A percentile compares a stretch with the other conserved stretches of the same genome.
These are phyloP conservation scores for Sternotherus odoratus DNA, from an alignment of 2,797 vertebrate species.

Conservation along the genomic window DNA sequence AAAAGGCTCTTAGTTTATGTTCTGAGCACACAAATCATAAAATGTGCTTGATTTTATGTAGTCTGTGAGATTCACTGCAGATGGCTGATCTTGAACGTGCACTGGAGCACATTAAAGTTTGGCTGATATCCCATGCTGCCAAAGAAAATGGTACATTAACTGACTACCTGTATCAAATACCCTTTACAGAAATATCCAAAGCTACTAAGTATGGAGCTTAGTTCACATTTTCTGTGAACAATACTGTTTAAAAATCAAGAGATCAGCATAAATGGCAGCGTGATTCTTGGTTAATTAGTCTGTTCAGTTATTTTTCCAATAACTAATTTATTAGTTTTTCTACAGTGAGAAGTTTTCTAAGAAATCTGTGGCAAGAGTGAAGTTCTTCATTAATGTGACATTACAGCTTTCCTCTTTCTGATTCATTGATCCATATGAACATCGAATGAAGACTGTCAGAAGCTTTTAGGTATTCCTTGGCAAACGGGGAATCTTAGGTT, in stretches of 20 bases:
- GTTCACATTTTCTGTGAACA: neutral
- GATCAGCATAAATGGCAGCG: neutral
- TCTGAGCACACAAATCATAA: neutral
- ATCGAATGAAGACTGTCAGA: neutral
- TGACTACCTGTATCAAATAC: neutral
- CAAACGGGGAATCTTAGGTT: neutral
- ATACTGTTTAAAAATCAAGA: neutral
- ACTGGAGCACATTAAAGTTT: neutral
- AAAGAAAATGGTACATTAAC: neutral
- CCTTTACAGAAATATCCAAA: neutral
- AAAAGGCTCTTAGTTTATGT: neutral
- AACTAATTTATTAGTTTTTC: neutral
- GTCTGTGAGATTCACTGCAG: neutral
- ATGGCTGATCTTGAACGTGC: neutral
- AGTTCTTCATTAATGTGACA: neutral
- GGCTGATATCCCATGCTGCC: neutral
- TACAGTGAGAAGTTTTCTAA: neutral
- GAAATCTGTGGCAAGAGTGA: neutral
- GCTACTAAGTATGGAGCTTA: neutral
- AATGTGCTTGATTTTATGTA: neutral
- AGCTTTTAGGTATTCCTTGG: neutral
- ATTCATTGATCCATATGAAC: neutral
- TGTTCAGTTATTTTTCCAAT: neutral
- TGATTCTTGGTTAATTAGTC: constrained; percentile 10
- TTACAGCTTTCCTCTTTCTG: neutral